Conservation (phyloP, 2,888 invertebrate genomes). For the Ceriagrion tenellum region DNA sequence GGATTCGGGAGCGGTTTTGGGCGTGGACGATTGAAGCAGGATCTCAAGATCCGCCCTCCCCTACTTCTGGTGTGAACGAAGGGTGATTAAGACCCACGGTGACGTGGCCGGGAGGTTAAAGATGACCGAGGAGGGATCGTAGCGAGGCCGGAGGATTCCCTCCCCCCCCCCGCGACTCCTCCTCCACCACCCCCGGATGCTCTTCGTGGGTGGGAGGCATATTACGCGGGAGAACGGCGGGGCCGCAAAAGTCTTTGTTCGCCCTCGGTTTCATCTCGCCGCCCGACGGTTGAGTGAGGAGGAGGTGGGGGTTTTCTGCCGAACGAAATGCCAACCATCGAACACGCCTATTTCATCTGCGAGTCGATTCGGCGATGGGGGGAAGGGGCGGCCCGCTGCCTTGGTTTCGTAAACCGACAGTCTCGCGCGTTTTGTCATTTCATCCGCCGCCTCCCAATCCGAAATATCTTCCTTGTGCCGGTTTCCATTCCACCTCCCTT, state of each 20-base stretch:
- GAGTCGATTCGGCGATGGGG: slow-evolving; percentile 40
- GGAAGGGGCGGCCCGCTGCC: not conserved
- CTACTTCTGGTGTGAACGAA: not conserved
- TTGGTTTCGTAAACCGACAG: slow-evolving; percentile 31
- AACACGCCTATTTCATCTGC: slow-evolving; percentile 25
- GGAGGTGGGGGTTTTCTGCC: not conserved
- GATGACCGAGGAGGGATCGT: not conserved
- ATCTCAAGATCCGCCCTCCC: not conserved
- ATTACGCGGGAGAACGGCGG: not conserved
- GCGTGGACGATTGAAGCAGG: not conserved
- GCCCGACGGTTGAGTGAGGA: not conserved
- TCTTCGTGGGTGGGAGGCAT: not conserved
- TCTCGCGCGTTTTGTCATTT: not conserved
- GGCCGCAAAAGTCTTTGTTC: slow-evolving; percentile 42
- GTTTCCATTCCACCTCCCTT: not conserved
- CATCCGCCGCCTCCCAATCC: slow-evolving; percentile 29
- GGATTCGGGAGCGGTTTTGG: not conserved
- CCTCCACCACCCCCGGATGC: not conserved
- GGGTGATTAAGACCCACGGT: not conserved
- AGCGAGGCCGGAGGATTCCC: not conserved
- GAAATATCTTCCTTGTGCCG: not conserved
- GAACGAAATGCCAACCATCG: slow-evolving; percentile 38
- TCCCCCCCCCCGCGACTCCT: not conserved
- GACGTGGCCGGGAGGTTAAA: not conserved
- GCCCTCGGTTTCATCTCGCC: slow-evolving; percentile 44